These are phyloP conservation scores for Microctenopoma stevenorrisi DNA, from an alignment of 2,797 vertebrate species.

Conservation along the genomic window DNA sequence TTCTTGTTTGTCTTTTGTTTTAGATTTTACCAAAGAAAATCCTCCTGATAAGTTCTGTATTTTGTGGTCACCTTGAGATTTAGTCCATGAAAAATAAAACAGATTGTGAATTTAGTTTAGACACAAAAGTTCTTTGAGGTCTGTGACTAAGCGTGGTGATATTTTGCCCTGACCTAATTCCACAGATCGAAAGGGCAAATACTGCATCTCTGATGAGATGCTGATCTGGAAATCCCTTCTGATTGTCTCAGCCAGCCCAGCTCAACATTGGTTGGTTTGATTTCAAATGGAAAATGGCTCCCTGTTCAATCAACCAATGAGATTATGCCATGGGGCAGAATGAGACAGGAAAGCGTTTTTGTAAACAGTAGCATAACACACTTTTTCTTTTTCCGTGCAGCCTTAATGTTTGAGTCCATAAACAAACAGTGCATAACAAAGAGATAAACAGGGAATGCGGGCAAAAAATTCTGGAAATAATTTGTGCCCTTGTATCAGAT, in stretches of 20 bases:
- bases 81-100: conserved; percentile 34
- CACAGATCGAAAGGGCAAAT: conserved; percentile 18
- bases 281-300: conserved; percentile 67
- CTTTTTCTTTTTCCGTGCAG: conserved; percentile 26
- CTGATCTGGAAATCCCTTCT: conserved; percentile 72
- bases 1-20: conserved; percentile 15
- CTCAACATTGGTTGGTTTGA: conserved; percentile 63
- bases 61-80: conserved; percentile 52
- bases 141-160: conserved; percentile 13
- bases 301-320: conserved; percentile 64
- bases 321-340: conserved; percentile 65
- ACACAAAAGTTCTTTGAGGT: conserved; percentile 35
- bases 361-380: conserved; percentile 68
- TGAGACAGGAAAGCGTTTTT: conserved; percentile 72
- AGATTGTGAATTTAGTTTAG: conserved; percentile 37
- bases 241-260: conserved; percentile 81
- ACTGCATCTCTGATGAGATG: conserved; percentile 7
- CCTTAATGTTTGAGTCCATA: conserved; percentile 39
- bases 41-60: conserved; percentile 22
- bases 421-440: conserved; percentile 44
- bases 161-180: conserved; percentile 11
- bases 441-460: conserved; percentile 47
- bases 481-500: conserved; percentile 16
- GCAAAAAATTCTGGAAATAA: conserved; percentile 23
- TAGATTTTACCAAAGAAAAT: conserved; percentile 57